These are phyloP conservation scores for Oreortyx pictus DNA, from an alignment of 2,797 vertebrate species.

Conservation along the genomic window DNA sequence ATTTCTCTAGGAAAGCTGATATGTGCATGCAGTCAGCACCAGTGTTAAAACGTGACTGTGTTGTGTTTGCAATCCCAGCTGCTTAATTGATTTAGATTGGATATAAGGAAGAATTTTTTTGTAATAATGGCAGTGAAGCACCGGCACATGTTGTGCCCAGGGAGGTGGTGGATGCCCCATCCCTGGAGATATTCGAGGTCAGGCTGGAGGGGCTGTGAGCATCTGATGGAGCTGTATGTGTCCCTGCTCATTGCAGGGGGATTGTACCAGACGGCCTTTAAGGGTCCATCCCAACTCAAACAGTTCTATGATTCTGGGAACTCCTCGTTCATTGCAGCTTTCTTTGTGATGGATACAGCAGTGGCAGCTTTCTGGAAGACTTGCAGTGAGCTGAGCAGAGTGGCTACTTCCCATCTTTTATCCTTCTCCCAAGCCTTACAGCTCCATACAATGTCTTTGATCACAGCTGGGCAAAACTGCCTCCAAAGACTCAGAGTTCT, in stretches of 20 bases:
- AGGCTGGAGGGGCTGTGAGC: too few species aligned
- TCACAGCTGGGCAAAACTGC: background rate
- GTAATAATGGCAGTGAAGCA: too few species aligned
- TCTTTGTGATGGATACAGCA: background rate
- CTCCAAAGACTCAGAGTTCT: background rate
- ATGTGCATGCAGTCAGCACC: background rate
- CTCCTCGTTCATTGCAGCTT: background rate
- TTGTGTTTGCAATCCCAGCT: background rate
- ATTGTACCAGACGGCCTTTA: too few species aligned
- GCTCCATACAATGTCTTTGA: background rate
- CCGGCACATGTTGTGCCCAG: too few species aligned
- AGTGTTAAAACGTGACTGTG: background rate
- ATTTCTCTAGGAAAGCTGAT: background rate
- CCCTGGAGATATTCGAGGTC: too few species aligned
- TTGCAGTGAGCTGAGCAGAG: background rate
- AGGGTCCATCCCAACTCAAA: too few species aligned
- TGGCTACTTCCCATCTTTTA: background rate
- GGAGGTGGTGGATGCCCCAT: too few species aligned
- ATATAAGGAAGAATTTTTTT: too few species aligned
- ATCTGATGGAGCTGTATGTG: too few species aligned
- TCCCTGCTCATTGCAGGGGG: too few species aligned
- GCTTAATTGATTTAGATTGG: background rate
- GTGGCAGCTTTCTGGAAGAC: background rate
- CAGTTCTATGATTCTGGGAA: background rate
- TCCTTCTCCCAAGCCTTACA: slow-evolving; percentile 1